Evolutionary conservation across 2,797 vertebrate genomes (phyloP).

Genomic region (Chloroceryle amazona): DNA sequence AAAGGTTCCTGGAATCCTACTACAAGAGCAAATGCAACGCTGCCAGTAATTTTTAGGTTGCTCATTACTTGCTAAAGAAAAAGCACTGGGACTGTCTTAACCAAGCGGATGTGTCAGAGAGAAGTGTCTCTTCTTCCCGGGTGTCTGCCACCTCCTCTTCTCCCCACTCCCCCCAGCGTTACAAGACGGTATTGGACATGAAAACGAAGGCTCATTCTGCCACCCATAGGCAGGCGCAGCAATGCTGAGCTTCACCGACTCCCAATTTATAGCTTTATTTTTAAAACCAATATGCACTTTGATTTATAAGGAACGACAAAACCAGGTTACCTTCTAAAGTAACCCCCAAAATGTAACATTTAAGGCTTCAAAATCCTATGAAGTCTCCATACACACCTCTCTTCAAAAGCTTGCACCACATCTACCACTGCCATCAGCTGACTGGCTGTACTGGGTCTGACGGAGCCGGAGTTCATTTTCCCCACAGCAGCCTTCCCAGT

Average conservation of each 20-base stretch:
- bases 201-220: not conserved
- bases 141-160: not conserved
- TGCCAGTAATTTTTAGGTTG: not conserved
- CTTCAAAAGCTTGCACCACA: not conserved
- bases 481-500: too few species aligned
- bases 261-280: accelerated
- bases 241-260: not conserved
- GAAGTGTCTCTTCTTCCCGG: not conserved
- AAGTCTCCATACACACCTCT: too few species aligned
- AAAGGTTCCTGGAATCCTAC: not conserved
- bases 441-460: too few species aligned
- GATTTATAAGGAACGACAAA: not conserved
- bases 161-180: not conserved
- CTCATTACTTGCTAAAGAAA: not conserved
- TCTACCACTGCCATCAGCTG: accelerated
- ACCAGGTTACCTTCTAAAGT: not conserved
- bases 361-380: accelerated
- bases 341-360: accelerated
- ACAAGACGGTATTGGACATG: accelerated
- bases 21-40: not conserved
- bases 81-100: not conserved
- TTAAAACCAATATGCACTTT: accelerated
- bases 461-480: too few species aligned
- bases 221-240: not conserved
- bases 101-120: accelerated